phyloP scores from a whole-genome alignment of 1,140 invertebrate genomes.

The Streblospio benedicti region DNA sequence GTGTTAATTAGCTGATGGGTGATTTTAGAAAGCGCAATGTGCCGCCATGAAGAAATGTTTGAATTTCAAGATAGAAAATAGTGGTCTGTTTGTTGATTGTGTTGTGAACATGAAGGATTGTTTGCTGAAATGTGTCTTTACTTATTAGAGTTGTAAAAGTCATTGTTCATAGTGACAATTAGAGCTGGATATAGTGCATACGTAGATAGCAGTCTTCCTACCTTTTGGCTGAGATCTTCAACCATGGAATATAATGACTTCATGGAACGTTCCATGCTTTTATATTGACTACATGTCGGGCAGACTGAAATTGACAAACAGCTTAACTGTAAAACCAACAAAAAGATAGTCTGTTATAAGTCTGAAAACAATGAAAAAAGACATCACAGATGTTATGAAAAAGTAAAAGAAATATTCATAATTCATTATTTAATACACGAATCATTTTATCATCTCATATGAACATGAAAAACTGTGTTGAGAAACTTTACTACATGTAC shows the following conservation, averaged over 20 bases:
- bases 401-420: no score
- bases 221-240: constrained; percentile 59
- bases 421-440: no score
- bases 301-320: constrained; percentile 53
- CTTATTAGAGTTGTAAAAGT: background rate
- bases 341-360: background rate
- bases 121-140: background rate
- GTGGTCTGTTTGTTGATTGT: background rate
- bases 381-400: no score
- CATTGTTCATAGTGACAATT: background rate
- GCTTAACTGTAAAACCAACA: constrained; percentile 1
- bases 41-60: background rate
- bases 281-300: constrained; percentile 81
- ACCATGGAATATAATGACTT: constrained; percentile 58
- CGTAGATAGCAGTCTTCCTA: constrained; percentile 40
- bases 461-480: constrained; percentile 1
- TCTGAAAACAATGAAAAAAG: background rate
- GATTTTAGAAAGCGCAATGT: no score
- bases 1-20: background rate
- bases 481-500: no score
- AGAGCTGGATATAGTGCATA: background rate
- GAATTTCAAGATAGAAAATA: background rate
- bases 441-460: background rate
- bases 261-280: constrained; percentile 66
- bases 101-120: background rate